Base-by-base conservation (phyloP, 2,797 vertebrate genomes). In the Spinus pinus region DNA sequence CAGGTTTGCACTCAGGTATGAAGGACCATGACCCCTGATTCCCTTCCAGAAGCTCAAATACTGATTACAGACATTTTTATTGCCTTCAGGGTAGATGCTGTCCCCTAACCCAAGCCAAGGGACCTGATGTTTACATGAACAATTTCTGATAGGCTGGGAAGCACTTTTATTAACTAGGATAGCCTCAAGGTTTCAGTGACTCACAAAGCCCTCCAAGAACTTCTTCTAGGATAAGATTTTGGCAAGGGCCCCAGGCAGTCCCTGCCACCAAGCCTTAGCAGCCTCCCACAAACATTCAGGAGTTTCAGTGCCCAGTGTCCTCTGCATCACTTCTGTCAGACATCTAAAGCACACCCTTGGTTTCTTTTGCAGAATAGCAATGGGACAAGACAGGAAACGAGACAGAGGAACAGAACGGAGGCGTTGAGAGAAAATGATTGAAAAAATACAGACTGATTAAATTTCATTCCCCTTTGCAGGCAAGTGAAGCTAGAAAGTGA, bases 321-420 rank as follows among this genome's bases (percentile, higher is more conserved):
- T 65, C 21, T 44, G 25, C 49, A 50, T 42, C 0, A 0, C 13
- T 53, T 27, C 64, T 87, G 7, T 25, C 67, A 80, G 66, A 50
- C 21, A 21, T 9, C 25, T 44, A 35, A 47, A 30, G 23, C 41
- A 61, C 22, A 41, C 6, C 2, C 23, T 41, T 35, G 30, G 10
- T 62, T 81, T 81, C 44, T 58, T 81, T 51, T 81, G 44, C 33
- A 75, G n/a, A 81, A 69, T 1, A 58, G 37, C 2, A 8, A 11
- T 14, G 15, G 47, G 23, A 19, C 33, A 74, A 75, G 35, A 27
- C 50, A 70, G 54, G n/a, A 71, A 83, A 56, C 4, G 56, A 79
- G 50, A 51, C 17, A 72, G 60, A 70, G 8, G 11, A 88, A 37
- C 9, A n/a, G 41, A 51, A 6, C 0, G 0, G 17, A 17, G 14